These are phyloP conservation scores for Pelvicachromis taeniatus DNA, from an alignment of 2,113 vertebrate species.

Conservation along the genomic window DNA sequence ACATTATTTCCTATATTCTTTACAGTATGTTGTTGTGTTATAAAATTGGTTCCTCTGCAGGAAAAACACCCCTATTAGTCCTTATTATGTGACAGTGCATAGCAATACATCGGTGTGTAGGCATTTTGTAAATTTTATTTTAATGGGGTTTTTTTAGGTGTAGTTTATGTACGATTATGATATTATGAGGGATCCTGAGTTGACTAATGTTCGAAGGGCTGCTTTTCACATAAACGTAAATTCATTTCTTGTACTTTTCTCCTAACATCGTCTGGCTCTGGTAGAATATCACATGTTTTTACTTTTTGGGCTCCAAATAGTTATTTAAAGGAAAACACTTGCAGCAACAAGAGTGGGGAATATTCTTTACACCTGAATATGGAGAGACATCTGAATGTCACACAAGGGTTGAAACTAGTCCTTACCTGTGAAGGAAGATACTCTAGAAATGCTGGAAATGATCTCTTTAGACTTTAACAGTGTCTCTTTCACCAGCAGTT, in stretches of 20 bases:
- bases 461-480: background rate
- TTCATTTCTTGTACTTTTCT: background rate
- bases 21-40: background rate
- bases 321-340: background rate
- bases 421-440: background rate
- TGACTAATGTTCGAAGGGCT: background rate
- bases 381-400: background rate
- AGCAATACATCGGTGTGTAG: background rate
- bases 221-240: background rate
- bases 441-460: background rate
- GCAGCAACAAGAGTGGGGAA: background rate
- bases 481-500: background rate
- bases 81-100: background rate
- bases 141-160: background rate
- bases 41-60: background rate
- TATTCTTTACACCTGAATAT: background rate
- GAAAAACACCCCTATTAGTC: background rate
- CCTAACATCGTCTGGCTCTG: background rate
- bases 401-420: background rate
- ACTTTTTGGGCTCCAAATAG: background rate
- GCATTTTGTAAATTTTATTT: background rate
- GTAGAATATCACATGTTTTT: background rate
- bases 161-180: background rate
- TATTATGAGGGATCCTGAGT: background rate
- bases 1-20: background rate